Evolutionary conservation across 53 echinoderm and acorn worm genomes (phyloP).

Genomic region (Stichopus horrens): DNA sequence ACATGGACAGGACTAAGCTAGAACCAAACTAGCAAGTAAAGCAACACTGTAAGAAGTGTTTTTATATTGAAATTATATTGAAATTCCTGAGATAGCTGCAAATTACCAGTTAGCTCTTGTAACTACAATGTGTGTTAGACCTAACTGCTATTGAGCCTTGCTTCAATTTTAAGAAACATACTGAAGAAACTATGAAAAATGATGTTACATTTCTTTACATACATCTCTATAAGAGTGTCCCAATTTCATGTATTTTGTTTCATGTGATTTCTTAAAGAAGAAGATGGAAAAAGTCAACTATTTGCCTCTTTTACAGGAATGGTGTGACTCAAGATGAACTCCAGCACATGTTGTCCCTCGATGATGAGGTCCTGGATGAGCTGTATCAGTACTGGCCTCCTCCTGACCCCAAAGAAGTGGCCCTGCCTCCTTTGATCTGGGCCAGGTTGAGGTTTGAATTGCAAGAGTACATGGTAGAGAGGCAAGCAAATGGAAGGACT

Average conservation of each 20-base stretch:
- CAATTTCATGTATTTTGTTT: too few species aligned
- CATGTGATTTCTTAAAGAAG: too few species aligned
- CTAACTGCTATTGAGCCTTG: background rate
- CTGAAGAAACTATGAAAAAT: background rate
- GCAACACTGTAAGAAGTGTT: too few species aligned
- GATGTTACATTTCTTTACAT: background rate
- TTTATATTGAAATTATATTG: too few species aligned
- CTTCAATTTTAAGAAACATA: background rate
- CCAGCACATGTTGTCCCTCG: slow-evolving; percentile 85
- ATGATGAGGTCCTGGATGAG: slow-evolving; percentile 95
- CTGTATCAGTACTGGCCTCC: slow-evolving; percentile 97
- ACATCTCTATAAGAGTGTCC: background rate
- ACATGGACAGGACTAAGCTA: too few species aligned
- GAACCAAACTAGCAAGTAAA: too few species aligned
- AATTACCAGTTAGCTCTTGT: too few species aligned
- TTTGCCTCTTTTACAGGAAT: slow-evolving; percentile 54
- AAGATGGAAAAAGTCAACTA: too few species aligned
- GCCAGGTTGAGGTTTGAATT: slow-evolving; percentile 92
- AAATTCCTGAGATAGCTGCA: too few species aligned
- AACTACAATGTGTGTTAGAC: too few species aligned
- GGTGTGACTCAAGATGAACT: slow-evolving; percentile 90
- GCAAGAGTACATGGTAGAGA: slow-evolving; percentile 88
- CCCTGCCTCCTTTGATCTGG: slow-evolving; percentile 95
- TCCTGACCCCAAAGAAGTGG: slow-evolving; percentile 70
- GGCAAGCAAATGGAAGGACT: slow-evolving; percentile 86